Evolutionary conservation across 2,113 vertebrate genomes (phyloP), one percentile per base, ranked within the genome.

Genomic region (Gorsachius goisagi): DNA sequence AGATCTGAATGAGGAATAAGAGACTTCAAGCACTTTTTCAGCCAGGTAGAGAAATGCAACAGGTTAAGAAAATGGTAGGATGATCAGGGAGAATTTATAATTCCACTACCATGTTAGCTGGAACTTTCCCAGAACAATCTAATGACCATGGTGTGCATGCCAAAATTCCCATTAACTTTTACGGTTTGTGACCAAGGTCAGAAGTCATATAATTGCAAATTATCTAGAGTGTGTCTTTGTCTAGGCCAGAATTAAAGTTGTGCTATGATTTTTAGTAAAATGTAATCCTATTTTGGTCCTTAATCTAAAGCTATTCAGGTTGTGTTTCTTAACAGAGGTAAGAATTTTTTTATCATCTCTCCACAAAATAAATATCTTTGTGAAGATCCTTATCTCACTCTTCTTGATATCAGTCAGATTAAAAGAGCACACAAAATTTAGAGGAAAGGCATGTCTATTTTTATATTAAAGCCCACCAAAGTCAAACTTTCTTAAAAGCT

Each of bases 191-290:
- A 86, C 32, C 15, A 71, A 69, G 15, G 11, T 73, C 8, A 1
- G 28, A 87, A 71, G 15, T 74, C 44, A 64, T 55, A 22, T 37
- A 39, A 71, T 35, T 87, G 7, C 16, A 52, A 75, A 84, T 21
- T 69, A 62, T 56, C 5, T 45, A 58, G 12, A 41, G 5, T 49
- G 4, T 0, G 0, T 41, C 32, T 47, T 75, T 47, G 8, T 63
- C 26, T 44, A 45, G 52, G 15, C 9, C 26, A 56, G 30, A 90
- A 79, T 47, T 41, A 76, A 94, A 62, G n/a, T 23, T 12, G 0
- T 26, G 35, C 12, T 49, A 6, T 50, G 50, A 62, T n/a, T 86
- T 80, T 88, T 50, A 71, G 9, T 33, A 58, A 69, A 58, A n/a
- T 33, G 2, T 16, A 44, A 53, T 18, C 2, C 27, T 24, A 55